Percentiles rank a stretch among this genome's conserved stretches.
These are phyloP conservation scores for Gordius sp. DNA, from an alignment of 2,888 invertebrate species.

Conservation along the genomic window DNA sequence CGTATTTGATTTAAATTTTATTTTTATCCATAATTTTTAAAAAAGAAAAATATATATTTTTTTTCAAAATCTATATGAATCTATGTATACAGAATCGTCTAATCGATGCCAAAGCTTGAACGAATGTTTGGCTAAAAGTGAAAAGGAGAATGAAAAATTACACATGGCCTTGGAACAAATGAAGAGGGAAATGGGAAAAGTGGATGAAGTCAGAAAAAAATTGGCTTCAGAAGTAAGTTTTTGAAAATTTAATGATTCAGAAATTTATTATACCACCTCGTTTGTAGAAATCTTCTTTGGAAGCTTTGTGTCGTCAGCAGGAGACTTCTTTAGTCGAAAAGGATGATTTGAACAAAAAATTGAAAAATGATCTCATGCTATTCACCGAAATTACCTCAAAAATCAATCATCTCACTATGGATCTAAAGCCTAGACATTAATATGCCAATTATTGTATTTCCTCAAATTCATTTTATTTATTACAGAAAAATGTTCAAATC, in stretches of 20 bases:
- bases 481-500: no score
- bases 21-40: no score
- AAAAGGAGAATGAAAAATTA: not conserved
- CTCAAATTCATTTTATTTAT: no score
- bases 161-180: not conserved
- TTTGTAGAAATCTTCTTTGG: constrained; percentile 1
- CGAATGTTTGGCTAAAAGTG: no score
- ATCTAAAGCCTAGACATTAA: no score
- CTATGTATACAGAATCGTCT: no score
- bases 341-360: not conserved
- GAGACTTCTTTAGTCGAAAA: constrained; percentile 4
- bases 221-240: not conserved
- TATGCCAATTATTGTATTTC: no score
- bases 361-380: not conserved
- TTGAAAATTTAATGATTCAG: not conserved
- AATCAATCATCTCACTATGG: constrained; percentile 9
- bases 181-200: not conserved
- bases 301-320: not conserved
- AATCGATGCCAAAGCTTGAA: no score
- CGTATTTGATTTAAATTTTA: no score
- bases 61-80: no score
- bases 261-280: no score
- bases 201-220: not conserved
- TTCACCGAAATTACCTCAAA: constrained; percentile 7
- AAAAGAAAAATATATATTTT: no score